phyloP scores from a whole-genome alignment of 2,113 vertebrate genomes.

The Ibidorhyncha struthersii region DNA sequence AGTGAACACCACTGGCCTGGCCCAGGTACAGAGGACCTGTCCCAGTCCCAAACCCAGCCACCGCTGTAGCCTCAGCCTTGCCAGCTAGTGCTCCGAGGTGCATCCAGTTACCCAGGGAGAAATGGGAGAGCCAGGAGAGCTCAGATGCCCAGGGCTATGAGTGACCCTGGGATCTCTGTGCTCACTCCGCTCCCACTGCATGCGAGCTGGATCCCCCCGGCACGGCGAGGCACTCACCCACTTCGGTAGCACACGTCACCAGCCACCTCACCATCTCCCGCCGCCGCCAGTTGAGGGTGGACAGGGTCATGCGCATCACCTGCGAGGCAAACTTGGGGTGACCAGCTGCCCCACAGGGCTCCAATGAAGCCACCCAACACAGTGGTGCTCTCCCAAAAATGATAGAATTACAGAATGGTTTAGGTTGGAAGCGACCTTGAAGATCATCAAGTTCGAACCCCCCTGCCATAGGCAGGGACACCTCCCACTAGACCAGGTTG shows the following conservation, averaged over 20 bases:
- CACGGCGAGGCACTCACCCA: conserved; percentile 79
- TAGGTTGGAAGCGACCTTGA: too few species aligned
- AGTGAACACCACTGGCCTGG: neutral
- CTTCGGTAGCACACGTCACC: conserved; percentile 97
- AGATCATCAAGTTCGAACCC: too few species aligned
- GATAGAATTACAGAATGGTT: too few species aligned
- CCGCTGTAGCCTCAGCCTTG: neutral
- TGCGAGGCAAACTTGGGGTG: conserved; percentile 42
- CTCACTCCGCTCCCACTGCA: rapidly evolving
- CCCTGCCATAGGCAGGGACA: too few species aligned
- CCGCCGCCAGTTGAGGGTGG: conserved; percentile 97
- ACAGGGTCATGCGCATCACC: conserved; percentile 99
- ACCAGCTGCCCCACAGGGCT: neutral
- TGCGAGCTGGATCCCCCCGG: rapidly evolving
- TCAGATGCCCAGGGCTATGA: neutral
- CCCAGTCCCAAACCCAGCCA: neutral
- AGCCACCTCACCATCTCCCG: conserved; percentile 99
- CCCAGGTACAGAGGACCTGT: neutral
- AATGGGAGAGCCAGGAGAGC: neutral
- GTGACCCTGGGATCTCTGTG: neutral
- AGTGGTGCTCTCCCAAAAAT: neutral
- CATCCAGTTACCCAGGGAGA: neutral
- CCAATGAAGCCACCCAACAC: neutral
- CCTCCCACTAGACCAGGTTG: too few species aligned
- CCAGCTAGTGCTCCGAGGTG: neutral